A percentile compares a stretch with the other conserved stretches of the same genome.
Evolutionary conservation across 2,797 vertebrate genomes (phyloP).

Genomic region (Molossus molossus): DNA sequence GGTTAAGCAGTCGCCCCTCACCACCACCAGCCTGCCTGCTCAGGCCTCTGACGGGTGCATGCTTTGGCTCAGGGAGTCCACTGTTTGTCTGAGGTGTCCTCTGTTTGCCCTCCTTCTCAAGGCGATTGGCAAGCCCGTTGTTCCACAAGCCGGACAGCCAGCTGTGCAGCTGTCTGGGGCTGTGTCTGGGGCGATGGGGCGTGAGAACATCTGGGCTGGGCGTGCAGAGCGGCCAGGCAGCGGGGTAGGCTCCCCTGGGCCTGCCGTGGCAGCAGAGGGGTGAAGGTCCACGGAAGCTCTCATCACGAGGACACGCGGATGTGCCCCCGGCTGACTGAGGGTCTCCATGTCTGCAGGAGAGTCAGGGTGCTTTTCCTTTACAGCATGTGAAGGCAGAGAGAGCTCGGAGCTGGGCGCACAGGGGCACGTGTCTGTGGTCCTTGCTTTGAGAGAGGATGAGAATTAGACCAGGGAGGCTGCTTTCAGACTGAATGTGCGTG

Average conservation of each 20-base stretch:
- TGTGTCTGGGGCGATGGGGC: constrained; percentile 50
- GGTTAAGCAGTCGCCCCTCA: not conserved
- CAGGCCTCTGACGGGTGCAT: not conserved
- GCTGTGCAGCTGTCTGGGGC: constrained; percentile 75
- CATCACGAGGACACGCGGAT: rapidly evolving
- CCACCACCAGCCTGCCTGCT: not conserved
- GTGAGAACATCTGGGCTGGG: constrained; percentile 74
- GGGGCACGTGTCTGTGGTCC: not conserved
- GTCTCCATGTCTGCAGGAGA: not conserved
- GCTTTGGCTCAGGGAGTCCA: constrained; percentile 26
- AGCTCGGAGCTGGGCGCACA: not conserved
- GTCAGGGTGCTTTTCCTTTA: rapidly evolving
- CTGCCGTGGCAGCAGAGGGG: not conserved
- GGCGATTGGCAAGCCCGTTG: constrained; percentile 15
- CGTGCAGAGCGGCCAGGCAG: not conserved
- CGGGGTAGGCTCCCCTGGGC: not conserved
- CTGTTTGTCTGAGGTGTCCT: constrained; percentile 67
- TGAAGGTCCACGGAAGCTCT: not conserved
- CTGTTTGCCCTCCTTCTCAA: constrained; percentile 17
- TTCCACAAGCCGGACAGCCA: constrained; percentile 31
- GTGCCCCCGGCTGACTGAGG: too few relatives aligned
- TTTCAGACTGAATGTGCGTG: rapidly evolving
- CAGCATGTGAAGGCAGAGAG: not conserved
- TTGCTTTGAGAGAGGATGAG: not conserved
- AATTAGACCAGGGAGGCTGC: not conserved